Evolutionary conservation across 2,888 invertebrate genomes (phyloP), one percentile per base, ranked within the genome.

Genomic region (Stenotaenia linearis): DNA sequence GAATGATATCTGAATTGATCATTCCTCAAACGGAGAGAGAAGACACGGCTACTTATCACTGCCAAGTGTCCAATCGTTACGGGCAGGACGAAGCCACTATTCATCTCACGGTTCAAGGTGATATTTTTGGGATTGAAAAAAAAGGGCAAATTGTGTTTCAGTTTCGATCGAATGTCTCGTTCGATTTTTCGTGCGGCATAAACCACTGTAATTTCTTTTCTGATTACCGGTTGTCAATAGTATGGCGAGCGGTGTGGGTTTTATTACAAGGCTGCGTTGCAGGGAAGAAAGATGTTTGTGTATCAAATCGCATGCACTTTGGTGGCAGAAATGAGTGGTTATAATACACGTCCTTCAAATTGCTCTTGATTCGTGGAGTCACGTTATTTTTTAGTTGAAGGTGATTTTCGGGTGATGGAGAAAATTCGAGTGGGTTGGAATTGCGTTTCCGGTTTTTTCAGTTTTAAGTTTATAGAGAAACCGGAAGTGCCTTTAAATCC

Each of bases 31-130:
- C 90, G 7, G 89, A 89, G 83, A 87, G 90, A 9, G 89, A 89
- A 2, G 90, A 91, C 83, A 84, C 85, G 4, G 86, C 86, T 0
- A 83, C 85, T 75, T 91, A 90, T 84, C 88, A 88, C 0, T 91
- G 91, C 84, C 87, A 88, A 32, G 91, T 90, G 0, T 92, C 92
- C 83, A 97, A 97, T 87, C 90, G 92, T 77, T 97, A 94, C 85
- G 97, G 97, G 9, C 92, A 93, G 83, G 96, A 96, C 84, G 93
- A 94, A 86, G 93, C 95, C 91, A 91, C 93, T 78, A 93, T 96
- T 85, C 93, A 95, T 85, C 90, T 97, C 81, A 92, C 95, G 78
- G 94, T 97, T 32, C 94, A 96, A 89, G 93, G 94, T 93, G 88
- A n/a, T 35, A n/a, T 32, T 32, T 32, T 6, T 32, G 32, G 32